These are phyloP conservation scores for Papilio aristodemus DNA, from an alignment of 1,140 invertebrate genomes.

Conservation along the genomic window DNA sequence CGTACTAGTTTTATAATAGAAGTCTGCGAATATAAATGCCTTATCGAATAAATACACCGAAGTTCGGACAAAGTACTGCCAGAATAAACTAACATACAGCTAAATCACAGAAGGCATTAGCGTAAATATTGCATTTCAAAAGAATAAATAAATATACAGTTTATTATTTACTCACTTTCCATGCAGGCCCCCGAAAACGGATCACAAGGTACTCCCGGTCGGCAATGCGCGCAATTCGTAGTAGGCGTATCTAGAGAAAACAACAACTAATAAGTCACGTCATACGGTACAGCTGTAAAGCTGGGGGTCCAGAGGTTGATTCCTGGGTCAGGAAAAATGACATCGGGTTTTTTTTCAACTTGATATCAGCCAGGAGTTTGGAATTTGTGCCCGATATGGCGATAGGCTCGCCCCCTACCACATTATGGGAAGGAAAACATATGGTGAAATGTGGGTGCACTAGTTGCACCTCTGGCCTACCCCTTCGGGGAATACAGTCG, in stretches of 20 bases:
- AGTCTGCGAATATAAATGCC: constrained; percentile 57
- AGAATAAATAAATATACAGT: constrained; percentile 1
- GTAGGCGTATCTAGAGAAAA: constrained; percentile 51
- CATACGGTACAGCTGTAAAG: too few species aligned
- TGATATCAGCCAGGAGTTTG: too few species aligned
- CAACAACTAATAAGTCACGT: constrained; percentile 19
- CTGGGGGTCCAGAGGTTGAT: too few species aligned
- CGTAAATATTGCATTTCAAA: constrained; percentile 15
- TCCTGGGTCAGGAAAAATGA: too few species aligned
- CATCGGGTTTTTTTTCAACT: too few species aligned
- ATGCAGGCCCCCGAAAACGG: constrained; percentile 88
- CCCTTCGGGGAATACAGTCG: too few species aligned
- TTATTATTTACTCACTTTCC: constrained; percentile 84
- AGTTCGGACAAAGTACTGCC: constrained; percentile 26
- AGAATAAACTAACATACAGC: constrained; percentile 27
- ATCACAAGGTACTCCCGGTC: constrained; percentile 87
- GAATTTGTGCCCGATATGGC: too few species aligned
- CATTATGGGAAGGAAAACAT: too few species aligned
- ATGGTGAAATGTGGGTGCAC: too few species aligned
- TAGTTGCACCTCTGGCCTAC: too few species aligned
- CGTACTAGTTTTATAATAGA: constrained; percentile 65
- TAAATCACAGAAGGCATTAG: constrained; percentile 37
- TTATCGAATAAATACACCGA: constrained; percentile 46
- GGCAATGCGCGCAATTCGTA: constrained; percentile 86
- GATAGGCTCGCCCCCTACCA: too few species aligned